Base-by-base conservation (phyloP, 2,888 invertebrate species). In the Ectobius pallidus region DNA sequence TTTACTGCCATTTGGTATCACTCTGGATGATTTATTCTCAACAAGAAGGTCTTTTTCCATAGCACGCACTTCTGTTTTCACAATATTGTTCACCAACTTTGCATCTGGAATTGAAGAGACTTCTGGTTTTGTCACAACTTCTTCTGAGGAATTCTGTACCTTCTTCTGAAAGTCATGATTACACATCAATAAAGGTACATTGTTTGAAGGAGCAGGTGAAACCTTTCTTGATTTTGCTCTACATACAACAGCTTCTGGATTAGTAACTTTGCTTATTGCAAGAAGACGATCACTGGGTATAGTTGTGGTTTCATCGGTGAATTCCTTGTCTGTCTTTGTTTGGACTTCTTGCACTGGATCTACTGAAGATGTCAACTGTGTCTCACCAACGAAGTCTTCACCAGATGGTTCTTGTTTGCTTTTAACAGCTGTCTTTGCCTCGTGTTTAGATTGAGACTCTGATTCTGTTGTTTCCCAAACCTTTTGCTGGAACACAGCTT, bases 181-280 rank as follows among this genome's bases (percentile, higher is more conserved):
- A 65, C 71, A 71, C 71, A 71, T 71, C 49, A 71, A 32, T 22
- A 71, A 63, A 63, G 71, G 71, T 49, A 65, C 30, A 39, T 52
- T 52, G 18, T 63, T 62, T 11, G 18, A 14, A n/a, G 67, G 46
- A 25, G 46, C 62, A 7, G 62, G 69, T 61, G 46, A 30, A 65
- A 49, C 68, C 61, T 69, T 74, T 74, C 39, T 68, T 9, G 63
- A 65, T 11, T 72, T 73, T 75, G 77, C 78, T 69, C 77, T 75
- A 69, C 76, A 79, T 67, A 79, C 79, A 18, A 76, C 69, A 73
- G 82, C 83, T 76, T 82, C 83, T 79, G 80, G 81, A 81, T 75
- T 83, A 83, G 42, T 11, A 32, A 55, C 74, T 70, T 77, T 77
- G 74, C 77, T 76, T 55, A 77, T 77, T 49, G 77, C 76, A 52